Percentiles rank a stretch among this genome's conserved stretches.
phyloP scores from a whole-genome alignment of 2,797 vertebrate genomes.

The Tauraco hartlaubi region DNA sequence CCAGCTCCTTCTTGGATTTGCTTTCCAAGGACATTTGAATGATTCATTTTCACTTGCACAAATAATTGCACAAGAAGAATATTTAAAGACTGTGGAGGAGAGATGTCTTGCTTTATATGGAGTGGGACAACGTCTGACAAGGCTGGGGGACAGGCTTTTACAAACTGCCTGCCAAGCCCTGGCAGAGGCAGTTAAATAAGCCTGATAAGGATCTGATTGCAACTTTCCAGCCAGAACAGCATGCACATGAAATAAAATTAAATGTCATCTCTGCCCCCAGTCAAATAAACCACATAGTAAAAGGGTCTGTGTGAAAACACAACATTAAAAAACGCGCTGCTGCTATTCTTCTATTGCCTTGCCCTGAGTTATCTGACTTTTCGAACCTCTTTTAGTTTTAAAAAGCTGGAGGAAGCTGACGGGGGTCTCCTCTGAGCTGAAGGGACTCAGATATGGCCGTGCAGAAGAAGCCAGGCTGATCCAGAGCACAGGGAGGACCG shows the following conservation, averaged over 20 bases:
- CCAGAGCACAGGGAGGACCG: fast-evolving
- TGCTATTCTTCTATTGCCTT: background rate
- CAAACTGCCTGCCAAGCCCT: slow-evolving; percentile 21
- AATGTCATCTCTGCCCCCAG: slow-evolving; percentile 23
- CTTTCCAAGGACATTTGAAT: background rate
- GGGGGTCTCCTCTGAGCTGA: background rate
- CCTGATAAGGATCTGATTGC: slow-evolving; percentile 53
- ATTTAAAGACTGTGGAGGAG: slow-evolving; percentile 12
- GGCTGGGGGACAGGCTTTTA: background rate
- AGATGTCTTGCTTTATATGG: slow-evolving; percentile 54
- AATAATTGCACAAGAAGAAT: background rate
- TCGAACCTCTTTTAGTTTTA: background rate
- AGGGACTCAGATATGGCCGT: fast-evolving
- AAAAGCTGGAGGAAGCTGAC: background rate
- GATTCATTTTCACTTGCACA: slow-evolving; percentile 29
- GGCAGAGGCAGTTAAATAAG: slow-evolving; percentile 46
- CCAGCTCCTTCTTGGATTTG: background rate
- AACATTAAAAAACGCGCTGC: background rate
- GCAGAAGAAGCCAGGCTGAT: background rate
- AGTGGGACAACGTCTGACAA: background rate
- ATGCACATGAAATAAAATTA: slow-evolving; percentile 34
- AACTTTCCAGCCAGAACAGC: slow-evolving; percentile 37
- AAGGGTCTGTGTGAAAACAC: background rate
- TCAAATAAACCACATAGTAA: slow-evolving; percentile 22
- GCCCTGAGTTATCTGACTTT: background rate